Evolutionary conservation across 1,140 invertebrate genomes (phyloP).

Genomic region (Eupristina koningsbergeri): DNA sequence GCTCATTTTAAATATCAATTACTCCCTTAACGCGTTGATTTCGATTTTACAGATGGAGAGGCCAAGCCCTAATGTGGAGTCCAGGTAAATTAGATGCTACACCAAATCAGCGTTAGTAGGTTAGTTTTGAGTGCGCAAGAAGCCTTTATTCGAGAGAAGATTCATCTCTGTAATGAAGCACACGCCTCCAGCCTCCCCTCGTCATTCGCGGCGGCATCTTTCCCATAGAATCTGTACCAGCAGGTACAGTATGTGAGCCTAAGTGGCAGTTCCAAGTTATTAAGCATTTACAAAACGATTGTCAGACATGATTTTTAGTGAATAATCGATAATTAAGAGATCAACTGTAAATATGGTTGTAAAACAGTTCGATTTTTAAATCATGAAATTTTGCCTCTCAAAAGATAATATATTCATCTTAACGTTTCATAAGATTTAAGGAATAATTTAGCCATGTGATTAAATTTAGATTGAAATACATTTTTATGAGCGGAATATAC

Average conservation of each 20-base stretch:
- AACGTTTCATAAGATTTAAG: neutral
- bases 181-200: conserved; percentile 64
- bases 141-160: conserved; percentile 70
- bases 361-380: neutral
- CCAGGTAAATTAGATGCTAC: conserved; percentile 53
- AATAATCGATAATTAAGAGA: conserved; percentile 27
- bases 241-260: conserved; percentile 18
- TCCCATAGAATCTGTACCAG: conserved; percentile 13
- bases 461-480: neutral
- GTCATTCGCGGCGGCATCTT: conserved; percentile 41
- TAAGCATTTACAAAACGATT: conserved; percentile 30
- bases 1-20: conserved; percentile 15
- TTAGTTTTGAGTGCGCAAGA: conserved; percentile 34
- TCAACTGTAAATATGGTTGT: neutral
- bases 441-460: neutral
- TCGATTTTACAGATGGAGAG: conserved; percentile 14
- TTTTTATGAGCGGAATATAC: neutral
- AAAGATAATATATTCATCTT: neutral
- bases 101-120: conserved; percentile 63
- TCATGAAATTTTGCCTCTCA: neutral
- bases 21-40: neutral
- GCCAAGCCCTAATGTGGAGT: neutral
- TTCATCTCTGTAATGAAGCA: conserved; percentile 72
- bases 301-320: neutral
- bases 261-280: conserved; percentile 15